Conservation (phyloP, 2,888 invertebrate species). For the Clitarchus hookeri region DNA sequence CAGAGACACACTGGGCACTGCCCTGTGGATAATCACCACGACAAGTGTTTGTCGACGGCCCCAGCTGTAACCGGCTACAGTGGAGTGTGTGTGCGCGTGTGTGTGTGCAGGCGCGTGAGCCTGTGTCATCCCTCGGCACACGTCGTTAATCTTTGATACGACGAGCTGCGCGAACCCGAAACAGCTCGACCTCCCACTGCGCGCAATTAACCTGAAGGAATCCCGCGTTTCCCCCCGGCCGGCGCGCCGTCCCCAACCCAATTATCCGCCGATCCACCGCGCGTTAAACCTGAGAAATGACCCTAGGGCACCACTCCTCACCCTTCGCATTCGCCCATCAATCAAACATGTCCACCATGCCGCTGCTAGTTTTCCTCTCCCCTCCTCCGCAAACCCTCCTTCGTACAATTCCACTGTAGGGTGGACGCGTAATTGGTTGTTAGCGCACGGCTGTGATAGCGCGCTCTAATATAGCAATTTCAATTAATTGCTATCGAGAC, state of each 20-base stretch:
- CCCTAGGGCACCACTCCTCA: not conserved
- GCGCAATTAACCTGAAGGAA: slow-evolving; percentile 9
- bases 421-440: not conserved
- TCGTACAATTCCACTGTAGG: not conserved
- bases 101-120: not conserved
- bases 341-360: not conserved
- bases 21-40: too few species aligned
- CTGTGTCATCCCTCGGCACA: not conserved
- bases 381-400: not conserved
- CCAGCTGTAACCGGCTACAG: too few species aligned
- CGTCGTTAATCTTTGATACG: not conserved
- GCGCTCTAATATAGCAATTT: too few species aligned
- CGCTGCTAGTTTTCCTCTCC: not conserved
- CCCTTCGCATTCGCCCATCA: not conserved
- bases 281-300: not conserved
- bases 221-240: not conserved
- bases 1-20: too few species aligned
- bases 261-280: not conserved
- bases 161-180: not conserved
- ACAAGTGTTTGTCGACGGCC: too few species aligned
- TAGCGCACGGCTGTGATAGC: too few species aligned
- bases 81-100: too few species aligned
- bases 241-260: not conserved
- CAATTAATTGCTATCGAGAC: too few species aligned
- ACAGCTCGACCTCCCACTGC: not conserved